These are phyloP conservation scores for Blera fallax DNA, from an alignment of 2,888 invertebrate genomes.

Conservation along the genomic window DNA sequence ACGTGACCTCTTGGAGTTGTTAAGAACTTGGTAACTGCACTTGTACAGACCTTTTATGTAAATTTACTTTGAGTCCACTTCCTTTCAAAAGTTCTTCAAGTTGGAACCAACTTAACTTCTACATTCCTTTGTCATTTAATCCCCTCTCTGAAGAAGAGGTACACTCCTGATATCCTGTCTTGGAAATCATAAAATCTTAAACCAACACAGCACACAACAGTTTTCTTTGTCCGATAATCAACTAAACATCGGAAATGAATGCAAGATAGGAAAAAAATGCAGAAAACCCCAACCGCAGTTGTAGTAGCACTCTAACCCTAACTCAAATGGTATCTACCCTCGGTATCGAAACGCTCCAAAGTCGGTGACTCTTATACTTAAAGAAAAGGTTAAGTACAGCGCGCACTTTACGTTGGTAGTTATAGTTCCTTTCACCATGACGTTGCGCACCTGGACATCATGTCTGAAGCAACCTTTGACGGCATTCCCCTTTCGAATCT, in stretches of 20 bases:
- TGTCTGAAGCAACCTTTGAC: slow-evolving; percentile 48
- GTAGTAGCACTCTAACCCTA: slow-evolving; percentile 5
- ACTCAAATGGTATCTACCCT: slow-evolving; percentile 51
- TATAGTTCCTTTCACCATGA: neutral
- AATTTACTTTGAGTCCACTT: neutral
- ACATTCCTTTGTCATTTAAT: slow-evolving; percentile 13
- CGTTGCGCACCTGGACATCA: slow-evolving; percentile 58
- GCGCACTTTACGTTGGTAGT: slow-evolving; percentile 41
- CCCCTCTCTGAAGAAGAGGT: slow-evolving; percentile 17
- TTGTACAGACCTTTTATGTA: too few relatives aligned
- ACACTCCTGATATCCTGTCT: slow-evolving; percentile 37
- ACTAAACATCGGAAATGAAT: slow-evolving; percentile 53
- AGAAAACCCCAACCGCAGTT: slow-evolving; percentile 28
- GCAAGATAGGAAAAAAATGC: slow-evolving; percentile 44
- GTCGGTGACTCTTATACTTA: slow-evolving; percentile 52
- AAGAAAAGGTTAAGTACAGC: slow-evolving; percentile 58
- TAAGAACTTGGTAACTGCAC: too few relatives aligned
- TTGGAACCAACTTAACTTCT: too few relatives aligned
- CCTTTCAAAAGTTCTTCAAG: neutral
- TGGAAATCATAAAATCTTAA: slow-evolving; percentile 30
- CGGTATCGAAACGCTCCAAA: slow-evolving; percentile 32
- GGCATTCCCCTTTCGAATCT: slow-evolving; percentile 49
- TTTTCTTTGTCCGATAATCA: slow-evolving; percentile 33
- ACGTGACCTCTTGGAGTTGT: too few relatives aligned
- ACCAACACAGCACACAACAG: slow-evolving; percentile 48